phyloP scores from a whole-genome alignment of 1,140 invertebrate genomes.

The Meteorus sp. region DNA sequence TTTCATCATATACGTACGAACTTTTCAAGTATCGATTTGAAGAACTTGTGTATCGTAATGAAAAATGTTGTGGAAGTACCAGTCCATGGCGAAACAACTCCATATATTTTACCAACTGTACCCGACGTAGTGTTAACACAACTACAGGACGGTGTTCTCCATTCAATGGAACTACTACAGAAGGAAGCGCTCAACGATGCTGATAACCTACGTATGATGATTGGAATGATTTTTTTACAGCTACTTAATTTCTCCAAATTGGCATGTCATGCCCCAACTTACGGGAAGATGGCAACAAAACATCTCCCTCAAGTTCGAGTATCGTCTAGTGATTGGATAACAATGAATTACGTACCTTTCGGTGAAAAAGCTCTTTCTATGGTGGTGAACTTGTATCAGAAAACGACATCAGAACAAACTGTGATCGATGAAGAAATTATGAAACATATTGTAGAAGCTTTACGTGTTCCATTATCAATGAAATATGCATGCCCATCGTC shows the following conservation, averaged over 20 bases:
- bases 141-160: slow-evolving; percentile 81
- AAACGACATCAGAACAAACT: slow-evolving; percentile 72
- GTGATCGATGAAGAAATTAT: slow-evolving; percentile 78
- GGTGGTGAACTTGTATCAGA: slow-evolving; percentile 80
- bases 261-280: slow-evolving; percentile 70
- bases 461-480: slow-evolving; percentile 75
- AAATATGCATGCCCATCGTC: slow-evolving; percentile 84
- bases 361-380: slow-evolving; percentile 82
- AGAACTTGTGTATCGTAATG: slow-evolving; percentile 78
- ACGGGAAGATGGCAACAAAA: slow-evolving; percentile 63
- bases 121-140: slow-evolving; percentile 77
- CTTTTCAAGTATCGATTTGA: slow-evolving; percentile 76
- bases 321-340: slow-evolving; percentile 70
- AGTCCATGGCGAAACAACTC: slow-evolving; percentile 79
- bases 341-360: slow-evolving; percentile 86
- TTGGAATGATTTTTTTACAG: slow-evolving; percentile 79
- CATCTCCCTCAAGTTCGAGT: slow-evolving; percentile 57
- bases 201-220: slow-evolving; percentile 70
- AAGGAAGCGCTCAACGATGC: slow-evolving; percentile 74
- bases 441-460: slow-evolving; percentile 75
- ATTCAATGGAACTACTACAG: slow-evolving; percentile 78
- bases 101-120: slow-evolving; percentile 74
- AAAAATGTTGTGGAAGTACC: slow-evolving; percentile 79
- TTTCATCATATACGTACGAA: slow-evolving; percentile 86
- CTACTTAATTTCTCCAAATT: slow-evolving; percentile 75